Base-by-base conservation (phyloP, 2,797 vertebrate genomes). In the Helostoma temminkii region DNA sequence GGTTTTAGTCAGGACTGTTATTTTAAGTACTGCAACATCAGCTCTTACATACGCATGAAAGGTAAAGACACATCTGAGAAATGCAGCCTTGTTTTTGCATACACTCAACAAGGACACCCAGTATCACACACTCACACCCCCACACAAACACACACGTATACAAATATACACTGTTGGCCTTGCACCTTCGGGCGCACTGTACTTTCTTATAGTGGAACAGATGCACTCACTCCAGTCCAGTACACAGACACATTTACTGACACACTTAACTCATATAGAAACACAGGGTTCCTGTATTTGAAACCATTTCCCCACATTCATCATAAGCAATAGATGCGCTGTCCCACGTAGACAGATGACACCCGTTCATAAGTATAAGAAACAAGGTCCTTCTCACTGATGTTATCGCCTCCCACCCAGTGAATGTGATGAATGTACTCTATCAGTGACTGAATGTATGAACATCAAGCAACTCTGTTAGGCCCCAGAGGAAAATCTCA, bases 401-500 rank as follows among this genome's bases (percentile, higher is more conserved):
- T 70, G 47, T 50, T 53, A 59, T 52, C 5, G 22, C 55, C 75
- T 72, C 66, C 66, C 58, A 55, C 26, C 25, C 61, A 34, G 34
- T 74, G 81, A 81, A 84, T 78, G 80, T 67, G 74, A 77, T 80
- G 85, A 92, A 91, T 86, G 88, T 90, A 85, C 78, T 66, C 76
- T 76, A 87, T 42, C 80, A 74, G 75, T 76, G 83, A 83, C 78
- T 85, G 88, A 86, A 89, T 90, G 84, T 88, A 88, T 58, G 59
- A 74, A 74, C 53, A 70, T 81, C 52, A 28, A 76, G 74, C 60
- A 43, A 53, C 69, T 67, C 25, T 25, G 30, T 32, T 25, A 2
- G 1, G 56, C 26, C 73, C 66, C 41, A 3, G 62, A 57, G 48
- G 57, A 55, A 1, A 57, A 42, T 34, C 16, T 66, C 37, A 12